Evolutionary conservation across 2,113 vertebrate species (phyloP), one percentile per base, ranked within the genome.

Genomic region (Scomber colias): DNA sequence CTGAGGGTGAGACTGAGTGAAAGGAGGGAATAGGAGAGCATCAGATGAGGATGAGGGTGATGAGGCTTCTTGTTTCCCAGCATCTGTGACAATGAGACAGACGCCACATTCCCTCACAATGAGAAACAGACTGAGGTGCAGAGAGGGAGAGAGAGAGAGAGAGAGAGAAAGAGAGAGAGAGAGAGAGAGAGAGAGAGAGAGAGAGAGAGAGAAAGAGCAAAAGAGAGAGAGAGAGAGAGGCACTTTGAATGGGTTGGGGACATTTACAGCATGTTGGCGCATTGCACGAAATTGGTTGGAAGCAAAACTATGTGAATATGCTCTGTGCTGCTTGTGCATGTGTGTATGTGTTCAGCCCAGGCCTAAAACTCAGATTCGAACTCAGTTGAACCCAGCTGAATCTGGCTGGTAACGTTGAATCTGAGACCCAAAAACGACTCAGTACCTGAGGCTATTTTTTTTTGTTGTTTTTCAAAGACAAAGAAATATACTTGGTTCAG

Each of bases 71-170:
- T 63, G 72, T 85, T 88, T 87, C 81, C 85, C 85, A 85, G 79
- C 57, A 82, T 93, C 84, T 92, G 89, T 83, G 88, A 94, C 89
- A 92, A 86, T 74, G 87, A 91, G 88, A 89, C 91, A 94, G 90
- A 93, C 86, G 83, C 93, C 87, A 82, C 91, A 92, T 94, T 94
- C 91, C 88, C 88, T 84, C 53, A 14, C 90, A 94, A 90, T 93
- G 92, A 93, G 86, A 91, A 92, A 82, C 91, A 93, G 90, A 89
- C 86, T 44, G 71, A 56, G 66, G 49, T 69, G 55, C 73, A 21
- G 44, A 54, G 60, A 62, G 48, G 57, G 11, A 45, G 57, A 71
- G 79, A 79, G 86, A 91, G 92, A 82, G 90, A 93, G 90, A 89
- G 85, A 40, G 71, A 56, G 66, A 21, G 44, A 54, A 56, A 62